Evolutionary conservation across 2,888 invertebrate species (phyloP).

Genomic region (Azorinus chamasolen): DNA sequence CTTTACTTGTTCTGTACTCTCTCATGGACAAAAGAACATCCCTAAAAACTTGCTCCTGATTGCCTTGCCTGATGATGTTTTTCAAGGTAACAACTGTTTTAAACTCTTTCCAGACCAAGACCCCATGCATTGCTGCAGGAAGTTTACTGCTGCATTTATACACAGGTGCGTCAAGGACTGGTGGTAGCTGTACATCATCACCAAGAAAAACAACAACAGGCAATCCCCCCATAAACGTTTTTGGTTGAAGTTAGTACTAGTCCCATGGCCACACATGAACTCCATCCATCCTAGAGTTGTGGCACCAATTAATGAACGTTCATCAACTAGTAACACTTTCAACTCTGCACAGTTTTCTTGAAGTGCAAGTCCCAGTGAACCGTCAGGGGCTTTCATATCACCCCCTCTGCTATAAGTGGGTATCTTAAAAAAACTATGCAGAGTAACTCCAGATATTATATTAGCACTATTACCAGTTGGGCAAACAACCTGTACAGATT

Average conservation of each 20-base stretch:
- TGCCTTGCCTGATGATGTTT: conserved; percentile 41
- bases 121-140: conserved; percentile 50
- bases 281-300: conserved; percentile 53
- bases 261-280: conserved; percentile 25
- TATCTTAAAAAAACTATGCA: conserved; percentile 62
- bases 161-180: conserved; percentile 63
- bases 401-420: conserved; percentile 31
- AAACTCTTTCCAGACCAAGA: conserved; percentile 53
- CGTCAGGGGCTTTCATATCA: conserved; percentile 60
- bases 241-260: background rate
- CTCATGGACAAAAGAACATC: conserved; percentile 39
- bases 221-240: conserved; percentile 19
- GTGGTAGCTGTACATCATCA: conserved; percentile 65
- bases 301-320: conserved; percentile 46
- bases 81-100: conserved; percentile 28
- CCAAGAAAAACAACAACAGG: conserved; percentile 60
- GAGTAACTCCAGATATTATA: conserved; percentile 66
- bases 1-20: conserved; percentile 21
- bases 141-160: background rate
- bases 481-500: conserved; percentile 40
- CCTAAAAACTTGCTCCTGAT: conserved; percentile 26
- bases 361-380: conserved; percentile 42
- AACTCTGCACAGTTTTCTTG: conserved; percentile 57
- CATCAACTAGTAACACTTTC: conserved; percentile 60
- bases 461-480: conserved; percentile 44